Conservation (phyloP, 2,797 vertebrate species). For the Poeciliopsis presidionis region DNA sequence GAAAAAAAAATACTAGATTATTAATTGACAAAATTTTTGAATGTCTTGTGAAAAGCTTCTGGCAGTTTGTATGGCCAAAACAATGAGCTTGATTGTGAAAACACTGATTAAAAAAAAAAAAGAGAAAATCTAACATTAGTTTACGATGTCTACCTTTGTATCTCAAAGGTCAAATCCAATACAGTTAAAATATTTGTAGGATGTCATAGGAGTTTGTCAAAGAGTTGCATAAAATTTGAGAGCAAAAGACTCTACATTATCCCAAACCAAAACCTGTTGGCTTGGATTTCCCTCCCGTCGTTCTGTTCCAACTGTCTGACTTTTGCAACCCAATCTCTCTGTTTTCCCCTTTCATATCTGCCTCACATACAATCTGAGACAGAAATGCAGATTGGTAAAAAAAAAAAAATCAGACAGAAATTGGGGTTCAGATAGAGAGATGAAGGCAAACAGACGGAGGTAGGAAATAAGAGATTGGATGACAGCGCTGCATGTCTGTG, state of each 20-base stretch:
- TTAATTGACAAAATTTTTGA: background rate
- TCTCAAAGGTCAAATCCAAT: background rate
- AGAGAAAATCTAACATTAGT: background rate
- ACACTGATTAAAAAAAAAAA: background rate
- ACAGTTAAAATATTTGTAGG: background rate
- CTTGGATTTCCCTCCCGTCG: constrained; percentile 40
- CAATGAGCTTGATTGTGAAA: background rate
- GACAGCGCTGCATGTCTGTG: constrained; percentile 44
- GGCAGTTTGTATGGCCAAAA: background rate
- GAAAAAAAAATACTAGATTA: background rate
- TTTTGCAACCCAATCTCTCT: constrained; percentile 37
- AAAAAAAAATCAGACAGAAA: constrained; percentile 41
- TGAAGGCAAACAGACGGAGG: constrained; percentile 53
- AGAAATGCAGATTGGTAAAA: constrained; percentile 12
- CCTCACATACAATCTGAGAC: constrained; percentile 32
- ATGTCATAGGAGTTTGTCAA: background rate
- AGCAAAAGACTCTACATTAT: constrained; percentile 39
- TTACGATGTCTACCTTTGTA: no score
- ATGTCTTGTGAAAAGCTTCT: background rate
- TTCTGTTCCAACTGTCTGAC: constrained; percentile 34
- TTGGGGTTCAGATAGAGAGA: constrained; percentile 52
- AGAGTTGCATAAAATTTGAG: background rate
- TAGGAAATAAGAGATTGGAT: constrained; percentile 45
- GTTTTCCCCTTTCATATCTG: constrained; percentile 47
- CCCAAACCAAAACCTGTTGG: constrained; percentile 35